These are phyloP conservation scores for Salvator merianae DNA, from an alignment of 2,113 vertebrate genomes.

Conservation along the genomic window DNA sequence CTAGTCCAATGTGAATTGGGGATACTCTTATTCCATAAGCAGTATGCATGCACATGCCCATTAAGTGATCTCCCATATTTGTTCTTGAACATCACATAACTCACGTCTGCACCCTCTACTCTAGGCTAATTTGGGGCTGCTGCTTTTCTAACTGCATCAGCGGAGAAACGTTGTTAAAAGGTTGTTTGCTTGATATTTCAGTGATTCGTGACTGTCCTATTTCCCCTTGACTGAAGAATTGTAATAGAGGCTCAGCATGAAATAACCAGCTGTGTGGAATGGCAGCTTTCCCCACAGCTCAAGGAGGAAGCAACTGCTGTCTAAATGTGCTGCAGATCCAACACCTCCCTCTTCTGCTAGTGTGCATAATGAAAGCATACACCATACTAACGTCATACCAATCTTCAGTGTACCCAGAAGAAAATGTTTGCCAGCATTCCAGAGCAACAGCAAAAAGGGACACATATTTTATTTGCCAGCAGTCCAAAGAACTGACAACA, in stretches of 20 bases:
- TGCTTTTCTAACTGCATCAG: not conserved
- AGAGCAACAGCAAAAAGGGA: slow-evolving; percentile 41
- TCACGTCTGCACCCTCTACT: not conserved
- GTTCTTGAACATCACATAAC: not conserved
- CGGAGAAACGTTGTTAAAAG: not conserved
- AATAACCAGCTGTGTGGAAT: slow-evolving; percentile 41
- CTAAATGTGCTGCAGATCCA: not conserved
- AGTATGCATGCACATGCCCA: not conserved
- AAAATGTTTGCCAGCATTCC: slow-evolving; percentile 46
- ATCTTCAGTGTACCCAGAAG: slow-evolving; percentile 22
- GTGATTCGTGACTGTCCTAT: slow-evolving; percentile 11
- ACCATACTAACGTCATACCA: not conserved
- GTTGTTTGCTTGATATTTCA: slow-evolving; percentile 22
- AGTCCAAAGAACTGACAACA: slow-evolving; percentile 37
- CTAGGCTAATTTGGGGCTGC: not conserved
- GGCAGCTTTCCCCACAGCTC: slow-evolving; percentile 10
- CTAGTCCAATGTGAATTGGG: too few species aligned
- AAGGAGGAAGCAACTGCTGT: slow-evolving; percentile 37
- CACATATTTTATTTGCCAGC: slow-evolving; percentile 35
- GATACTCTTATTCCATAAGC: not conserved
- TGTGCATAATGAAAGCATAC: not conserved
- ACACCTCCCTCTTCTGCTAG: not conserved
- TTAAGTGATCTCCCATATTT: not conserved
- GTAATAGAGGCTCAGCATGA: slow-evolving; percentile 36
- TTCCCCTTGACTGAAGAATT: slow-evolving; percentile 48